These are phyloP conservation scores for Drosophila tanythrix DNA, from an alignment of 2,888 invertebrate genomes.

Conservation along the genomic window DNA sequence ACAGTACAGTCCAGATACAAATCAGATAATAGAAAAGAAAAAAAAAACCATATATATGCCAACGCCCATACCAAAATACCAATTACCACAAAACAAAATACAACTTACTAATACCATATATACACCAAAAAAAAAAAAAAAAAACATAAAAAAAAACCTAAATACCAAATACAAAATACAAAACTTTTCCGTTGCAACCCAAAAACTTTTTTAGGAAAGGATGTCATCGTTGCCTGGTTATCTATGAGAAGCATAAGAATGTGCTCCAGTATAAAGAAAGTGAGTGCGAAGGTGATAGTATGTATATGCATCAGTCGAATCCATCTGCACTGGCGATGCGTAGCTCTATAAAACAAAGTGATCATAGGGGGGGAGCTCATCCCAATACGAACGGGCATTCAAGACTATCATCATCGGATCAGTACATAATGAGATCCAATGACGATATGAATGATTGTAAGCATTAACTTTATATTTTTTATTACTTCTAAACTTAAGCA, in stretches of 20 bases:
- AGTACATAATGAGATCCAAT: conserved; percentile 86
- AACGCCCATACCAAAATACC: conserved; percentile 47
- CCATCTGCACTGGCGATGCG: conserved; percentile 86
- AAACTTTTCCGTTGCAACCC: conserved; percentile 72
- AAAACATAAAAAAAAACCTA: background rate
- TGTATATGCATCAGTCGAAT: conserved; percentile 86
- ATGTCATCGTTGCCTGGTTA: conserved; percentile 97
- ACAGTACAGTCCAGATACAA: conserved; percentile 19
- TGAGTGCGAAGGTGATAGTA: conserved; percentile 89
- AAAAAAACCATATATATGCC: conserved; percentile 31
- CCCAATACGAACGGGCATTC: conserved; percentile 86
- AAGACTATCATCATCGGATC: conserved; percentile 86
- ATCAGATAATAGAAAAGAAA: conserved; percentile 19
- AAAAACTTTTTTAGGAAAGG: conserved; percentile 89
- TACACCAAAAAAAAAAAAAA: conserved; percentile 20
- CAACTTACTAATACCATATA: conserved; percentile 31
- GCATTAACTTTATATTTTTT: conserved; percentile 83
- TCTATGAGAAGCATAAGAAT: conserved; percentile 97
- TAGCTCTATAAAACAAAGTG: conserved; percentile 85
- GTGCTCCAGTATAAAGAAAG: conserved; percentile 99
- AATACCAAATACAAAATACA: conserved; percentile 42
- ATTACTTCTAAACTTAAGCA: conserved; percentile 63
- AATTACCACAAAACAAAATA: conserved; percentile 3
- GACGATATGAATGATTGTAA: conserved; percentile 86
- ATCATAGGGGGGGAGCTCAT: conserved; percentile 86